Evolutionary conservation across 2,888 invertebrate species (phyloP), one percentile per base, ranked within the genome.

Genomic region (Eupithecia vulgata): DNA sequence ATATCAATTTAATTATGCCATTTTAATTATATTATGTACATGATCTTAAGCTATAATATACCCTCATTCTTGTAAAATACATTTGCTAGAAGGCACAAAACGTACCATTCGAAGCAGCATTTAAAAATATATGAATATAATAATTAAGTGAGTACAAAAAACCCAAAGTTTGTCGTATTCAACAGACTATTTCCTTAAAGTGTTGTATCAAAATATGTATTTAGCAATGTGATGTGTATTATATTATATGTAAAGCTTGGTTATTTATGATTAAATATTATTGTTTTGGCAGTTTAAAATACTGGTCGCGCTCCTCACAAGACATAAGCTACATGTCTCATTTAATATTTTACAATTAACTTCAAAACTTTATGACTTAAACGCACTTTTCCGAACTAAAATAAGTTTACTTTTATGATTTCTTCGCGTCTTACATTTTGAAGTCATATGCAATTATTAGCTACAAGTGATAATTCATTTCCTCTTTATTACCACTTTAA

Each of bases 201-300:
- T 74, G 62, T 71, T 35, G 68, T 85, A 84, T 79, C 83, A 85
- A 85, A 85, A 85, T 84, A 85, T 80, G 81, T 80, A 78, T 37
- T 72, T 78, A 80, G 75, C 78, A 71, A 77, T 81, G 81, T 84
- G 83, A 83, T 82, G 81, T 82, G 81, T 30, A 30, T 30, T 30
- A 30, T 82, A 78, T 71, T 78, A 80, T 75, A 78, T 72, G 79
- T 87, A 88, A 90, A 90, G 88, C 90, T 87, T 87, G 84, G 84
- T 34, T 87, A 83, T 82, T 82, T 84, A 79, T 85, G 83, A 82
- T 81, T 87, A 83, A 84, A 85, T 87, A 86, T 87, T 87, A 85
- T 83, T 83, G 85, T 87, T 93, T 94, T 93, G 93, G 92, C 92
- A 91, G 90, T 91, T 75, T 89, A 77, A 61, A 92, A 93, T 92